Evolutionary conservation across 2,797 vertebrate genomes (phyloP).

Genomic region (Trichosurus vulpecula): DNA sequence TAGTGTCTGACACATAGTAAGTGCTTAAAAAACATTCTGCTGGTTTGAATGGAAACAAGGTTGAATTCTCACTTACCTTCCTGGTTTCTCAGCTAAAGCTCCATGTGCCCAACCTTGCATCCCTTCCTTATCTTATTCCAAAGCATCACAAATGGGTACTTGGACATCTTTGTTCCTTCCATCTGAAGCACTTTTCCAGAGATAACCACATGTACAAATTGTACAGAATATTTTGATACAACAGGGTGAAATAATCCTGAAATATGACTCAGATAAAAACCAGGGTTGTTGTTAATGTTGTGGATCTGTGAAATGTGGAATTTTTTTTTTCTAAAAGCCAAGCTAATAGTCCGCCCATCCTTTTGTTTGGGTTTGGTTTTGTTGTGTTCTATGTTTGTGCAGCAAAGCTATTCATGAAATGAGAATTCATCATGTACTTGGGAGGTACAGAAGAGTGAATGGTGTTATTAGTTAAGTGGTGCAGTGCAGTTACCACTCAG

Average conservation of each 20-base stretch:
- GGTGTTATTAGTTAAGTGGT: not conserved
- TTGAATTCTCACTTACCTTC: not conserved
- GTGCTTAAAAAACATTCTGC: not conserved
- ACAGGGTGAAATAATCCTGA: slow-evolving; percentile 12
- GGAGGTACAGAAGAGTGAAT: not conserved
- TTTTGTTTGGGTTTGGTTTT: slow-evolving; percentile 16
- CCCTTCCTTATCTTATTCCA: not conserved
- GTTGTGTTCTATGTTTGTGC: slow-evolving; percentile 18
- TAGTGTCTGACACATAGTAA: not conserved
- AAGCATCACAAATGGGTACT: not conserved
- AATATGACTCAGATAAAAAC: slow-evolving; percentile 14
- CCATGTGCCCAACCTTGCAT: not conserved
- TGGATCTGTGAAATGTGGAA: slow-evolving; percentile 28
- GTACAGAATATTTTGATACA: slow-evolving; percentile 1
- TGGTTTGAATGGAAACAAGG: not conserved
- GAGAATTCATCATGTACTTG: not conserved
- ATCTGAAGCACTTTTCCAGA: slow-evolving; percentile 4
- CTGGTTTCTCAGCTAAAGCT: slow-evolving; percentile 5
- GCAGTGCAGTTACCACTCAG: not conserved
- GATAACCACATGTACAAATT: not conserved
- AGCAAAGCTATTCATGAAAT: slow-evolving; percentile 19
- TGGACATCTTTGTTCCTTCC: slow-evolving; percentile 23
- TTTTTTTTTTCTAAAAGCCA: not conserved
- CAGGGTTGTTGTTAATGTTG: not conserved
- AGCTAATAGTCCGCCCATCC: not conserved